These are phyloP conservation scores for Endotricha flammealis DNA, from an alignment of 2,888 invertebrate genomes.

Conservation along the genomic window DNA sequence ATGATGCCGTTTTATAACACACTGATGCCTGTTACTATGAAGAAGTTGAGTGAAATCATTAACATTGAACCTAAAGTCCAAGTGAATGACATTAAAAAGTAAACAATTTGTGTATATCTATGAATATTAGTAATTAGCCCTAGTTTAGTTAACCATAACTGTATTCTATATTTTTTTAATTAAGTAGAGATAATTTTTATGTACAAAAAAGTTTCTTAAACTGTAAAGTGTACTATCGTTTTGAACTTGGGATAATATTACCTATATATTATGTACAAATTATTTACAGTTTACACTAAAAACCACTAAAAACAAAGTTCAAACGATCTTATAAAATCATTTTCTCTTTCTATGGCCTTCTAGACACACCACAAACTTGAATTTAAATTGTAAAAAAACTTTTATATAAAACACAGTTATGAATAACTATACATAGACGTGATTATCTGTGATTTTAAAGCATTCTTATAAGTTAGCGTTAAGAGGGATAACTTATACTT, in stretches of 20 bases:
- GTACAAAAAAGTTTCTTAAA: no score
- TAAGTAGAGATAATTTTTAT: no score
- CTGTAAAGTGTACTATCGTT: no score
- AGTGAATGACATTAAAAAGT: slow-evolving; percentile 46
- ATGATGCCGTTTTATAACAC: slow-evolving; percentile 74
- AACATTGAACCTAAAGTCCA: slow-evolving; percentile 70
- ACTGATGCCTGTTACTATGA: slow-evolving; percentile 58
- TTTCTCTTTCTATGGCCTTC: no score
- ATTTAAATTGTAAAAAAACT: no score
- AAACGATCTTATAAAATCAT: no score
- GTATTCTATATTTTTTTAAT: background rate
- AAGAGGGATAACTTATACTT: background rate
- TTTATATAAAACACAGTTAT: background rate
- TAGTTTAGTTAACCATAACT: slow-evolving; percentile 6
- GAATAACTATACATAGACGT: slow-evolving; percentile 1
- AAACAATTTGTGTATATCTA: slow-evolving; percentile 15
- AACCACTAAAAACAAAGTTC: no score
- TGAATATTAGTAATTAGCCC: slow-evolving; percentile 6
- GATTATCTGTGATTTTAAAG: slow-evolving; percentile 18
- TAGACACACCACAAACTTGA: no score
- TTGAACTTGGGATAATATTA: no score
- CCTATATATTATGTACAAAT: no score
- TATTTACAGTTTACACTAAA: no score
- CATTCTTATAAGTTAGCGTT: slow-evolving; percentile 12
- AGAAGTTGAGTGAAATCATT: slow-evolving; percentile 69